Base-by-base conservation (phyloP, 2,113 vertebrate genomes). In the Ceyx melanurus region DNA sequence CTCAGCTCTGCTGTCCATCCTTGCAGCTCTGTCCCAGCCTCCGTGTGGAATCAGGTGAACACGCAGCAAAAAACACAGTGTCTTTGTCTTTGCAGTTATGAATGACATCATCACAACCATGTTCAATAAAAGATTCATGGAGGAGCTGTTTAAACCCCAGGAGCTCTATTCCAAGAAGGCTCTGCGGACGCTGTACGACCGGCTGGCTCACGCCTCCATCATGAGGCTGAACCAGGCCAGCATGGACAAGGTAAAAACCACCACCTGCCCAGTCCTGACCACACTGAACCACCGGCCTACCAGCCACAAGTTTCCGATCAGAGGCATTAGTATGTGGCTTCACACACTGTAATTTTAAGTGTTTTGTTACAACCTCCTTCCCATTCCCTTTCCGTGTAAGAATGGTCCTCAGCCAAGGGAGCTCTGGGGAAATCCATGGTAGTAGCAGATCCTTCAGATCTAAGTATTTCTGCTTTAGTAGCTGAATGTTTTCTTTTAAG, bases 211-310 rank as follows among this genome's bases (percentile, higher is more conserved):
- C 5, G 98, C 99, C 15, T 99, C 99, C 15, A 99, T 99, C 67
- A 99, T 99, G 99, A 98, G 99, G 67, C 98, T 99, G 65, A 99
- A 99, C 96, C 99, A 99, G 94, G 98, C 99, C 35, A 99, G 99
- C 97, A 99, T 99, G 99, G 99, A 99, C 95, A 99, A 99, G 98
- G 99, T 99, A 95, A 82, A 45, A 6, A 6, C 5, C 5, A 2
- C 13, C 56, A 16, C 61, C 93, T 21, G 26, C 53, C 79, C 50
- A 1, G 14, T 19, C 26, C 86, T 37, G 43, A 4, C 61, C 13
- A 3, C 3, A 42, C 82, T 61, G 33, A 4, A 1, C 51, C 33
- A 20, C 88, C 4, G 2, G 35, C 45, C 43, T 58, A 8, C 37
- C 4, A 0, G 4, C 29, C 62, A 3, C 5, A 4, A 29, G 35